Conservation (phyloP, 2,113 vertebrate species). For the Dicentrarchus labrax region DNA sequence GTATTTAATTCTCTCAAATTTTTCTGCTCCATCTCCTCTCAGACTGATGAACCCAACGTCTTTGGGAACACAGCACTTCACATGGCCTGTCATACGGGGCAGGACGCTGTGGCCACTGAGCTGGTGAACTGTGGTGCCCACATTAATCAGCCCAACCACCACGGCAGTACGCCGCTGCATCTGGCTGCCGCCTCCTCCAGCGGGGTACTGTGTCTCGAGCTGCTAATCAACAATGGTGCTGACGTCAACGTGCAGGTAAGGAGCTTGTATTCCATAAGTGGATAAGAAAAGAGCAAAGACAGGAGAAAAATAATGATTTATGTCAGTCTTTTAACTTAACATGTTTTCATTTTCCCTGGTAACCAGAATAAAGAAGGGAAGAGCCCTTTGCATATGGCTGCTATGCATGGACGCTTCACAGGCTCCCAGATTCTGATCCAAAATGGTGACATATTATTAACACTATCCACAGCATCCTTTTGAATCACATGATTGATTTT, state of each 20-base stretch:
- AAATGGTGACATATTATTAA: conserved; percentile 86
- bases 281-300: not conserved
- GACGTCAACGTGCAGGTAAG: conserved; percentile 94
- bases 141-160: conserved; percentile 92
- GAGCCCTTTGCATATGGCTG: conserved; percentile 96
- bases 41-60: conserved; percentile 93
- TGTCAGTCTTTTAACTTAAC: not conserved
- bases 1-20: not conserved
- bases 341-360: conserved; percentile 12
- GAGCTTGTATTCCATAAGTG: not conserved
- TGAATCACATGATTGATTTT: not conserved
- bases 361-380: conserved; percentile 95
- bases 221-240: conserved; percentile 95
- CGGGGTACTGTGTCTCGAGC: conserved; percentile 93
- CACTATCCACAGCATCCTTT: not conserved
- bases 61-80: conserved; percentile 97
- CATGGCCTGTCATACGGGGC: conserved; percentile 95
- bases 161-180: conserved; percentile 93
- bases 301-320: not conserved
- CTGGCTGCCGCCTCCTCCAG: conserved; percentile 95
- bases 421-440: conserved; percentile 98
- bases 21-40: not conserved
- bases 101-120: conserved; percentile 92
- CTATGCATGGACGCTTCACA: conserved; percentile 95
- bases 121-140: conserved; percentile 94